A percentile compares a stretch with the other conserved stretches of the same genome.
Evolutionary conservation across 2,797 vertebrate genomes (phyloP).

Genomic region (Odontamblyopus rebecca): DNA sequence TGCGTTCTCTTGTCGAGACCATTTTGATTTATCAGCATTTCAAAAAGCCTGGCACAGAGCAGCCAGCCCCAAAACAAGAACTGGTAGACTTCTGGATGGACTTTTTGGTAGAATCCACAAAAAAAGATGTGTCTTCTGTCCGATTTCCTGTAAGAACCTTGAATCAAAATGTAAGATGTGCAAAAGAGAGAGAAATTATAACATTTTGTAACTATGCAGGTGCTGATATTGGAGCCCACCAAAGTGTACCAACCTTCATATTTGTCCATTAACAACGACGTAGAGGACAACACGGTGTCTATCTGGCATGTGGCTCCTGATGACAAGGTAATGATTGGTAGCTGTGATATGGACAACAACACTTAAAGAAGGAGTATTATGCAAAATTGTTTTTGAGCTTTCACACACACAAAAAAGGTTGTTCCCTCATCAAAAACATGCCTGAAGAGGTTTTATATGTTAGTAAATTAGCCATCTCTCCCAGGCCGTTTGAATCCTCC

Average conservation of each 20-base stretch:
- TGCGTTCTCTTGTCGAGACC: conserved; percentile 92
- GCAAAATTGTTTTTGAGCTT: no score
- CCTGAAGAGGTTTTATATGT: no score
- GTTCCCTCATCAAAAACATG: no score
- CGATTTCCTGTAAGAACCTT: conserved; percentile 90
- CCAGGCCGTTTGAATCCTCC: no score
- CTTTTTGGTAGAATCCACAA: conserved; percentile 94
- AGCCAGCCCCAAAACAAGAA: conserved; percentile 86
- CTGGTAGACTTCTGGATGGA: conserved; percentile 99
- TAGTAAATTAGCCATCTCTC: no score
- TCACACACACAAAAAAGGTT: no score
- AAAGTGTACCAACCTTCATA: conserved; percentile 98
- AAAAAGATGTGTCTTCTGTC: conserved; percentile 91
- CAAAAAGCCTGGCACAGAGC: conserved; percentile 85
- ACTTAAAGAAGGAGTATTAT: no score
- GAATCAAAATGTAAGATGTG: neutral
- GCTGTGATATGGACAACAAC: no score
- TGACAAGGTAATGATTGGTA: conserved; percentile 82
- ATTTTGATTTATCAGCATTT: conserved; percentile 96
- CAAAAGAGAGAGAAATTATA: neutral
- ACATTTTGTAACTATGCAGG: conserved; percentile 67
- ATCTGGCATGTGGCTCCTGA: conserved; percentile 96
- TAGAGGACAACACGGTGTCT: conserved; percentile 92
- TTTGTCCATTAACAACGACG: conserved; percentile 96
- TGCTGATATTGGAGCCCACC: conserved; percentile 95